Evolutionary conservation across 1,140 invertebrate species (phyloP).

Genomic region (Pseudomyrmex concolor): DNA sequence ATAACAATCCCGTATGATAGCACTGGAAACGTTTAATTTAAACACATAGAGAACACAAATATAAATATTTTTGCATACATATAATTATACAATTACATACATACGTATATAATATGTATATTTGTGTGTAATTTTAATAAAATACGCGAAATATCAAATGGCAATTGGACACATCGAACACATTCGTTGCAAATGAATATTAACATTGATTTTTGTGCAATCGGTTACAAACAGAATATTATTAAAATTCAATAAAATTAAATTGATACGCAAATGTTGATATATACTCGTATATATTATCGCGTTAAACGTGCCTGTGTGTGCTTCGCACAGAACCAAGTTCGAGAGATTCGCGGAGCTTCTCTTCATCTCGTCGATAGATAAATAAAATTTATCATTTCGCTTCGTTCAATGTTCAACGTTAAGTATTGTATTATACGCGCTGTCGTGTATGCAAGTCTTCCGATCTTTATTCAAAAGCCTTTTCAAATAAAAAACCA

Average conservation of each 20-base stretch:
- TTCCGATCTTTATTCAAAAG: slow-evolving; percentile 55
- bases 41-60: not conserved
- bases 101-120: too few relatives aligned
- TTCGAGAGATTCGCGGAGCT: too few relatives aligned
- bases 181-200: slow-evolving; percentile 38
- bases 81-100: too few relatives aligned
- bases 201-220: slow-evolving; percentile 4
- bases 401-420: not conserved
- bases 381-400: slow-evolving; percentile 33
- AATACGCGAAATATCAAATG: slow-evolving; percentile 3
- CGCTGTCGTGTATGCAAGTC: not conserved
- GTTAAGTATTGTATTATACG: not conserved
- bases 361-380: too few relatives aligned
- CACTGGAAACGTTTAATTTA: not conserved
- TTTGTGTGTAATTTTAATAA: slow-evolving; percentile 2
- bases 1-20: too few relatives aligned
- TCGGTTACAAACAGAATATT: not conserved
- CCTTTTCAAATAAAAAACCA: slow-evolving; percentile 61
- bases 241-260: slow-evolving; percentile 49
- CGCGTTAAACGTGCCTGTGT: slow-evolving; percentile 8
- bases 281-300: not conserved
- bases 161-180: slow-evolving; percentile 2
- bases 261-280: slow-evolving; percentile 28
- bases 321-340: too few relatives aligned
- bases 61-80: not conserved